Evolutionary conservation across 2,888 invertebrate species (phyloP), one percentile per base, ranked within the genome.

Genomic region (Liodrosophila aerea): DNA sequence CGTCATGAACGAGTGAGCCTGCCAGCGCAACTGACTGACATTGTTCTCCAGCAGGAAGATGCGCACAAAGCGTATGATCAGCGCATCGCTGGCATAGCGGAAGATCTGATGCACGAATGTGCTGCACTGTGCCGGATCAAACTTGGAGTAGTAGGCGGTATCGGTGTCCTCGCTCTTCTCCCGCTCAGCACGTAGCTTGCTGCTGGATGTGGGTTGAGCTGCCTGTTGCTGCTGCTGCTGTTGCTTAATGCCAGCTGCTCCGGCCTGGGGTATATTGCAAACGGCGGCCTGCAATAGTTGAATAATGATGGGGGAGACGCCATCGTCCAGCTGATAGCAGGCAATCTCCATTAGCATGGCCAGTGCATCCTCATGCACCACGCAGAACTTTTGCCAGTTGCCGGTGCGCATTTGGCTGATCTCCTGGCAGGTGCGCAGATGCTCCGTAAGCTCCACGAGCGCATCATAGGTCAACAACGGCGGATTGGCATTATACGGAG

Each of bases 351-450:
- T 92, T 83, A 98, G 94, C 74, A 96, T 94, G 18, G 97, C 92
- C 43, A 98, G 93, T 3, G 94, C 94, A 73, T 92, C 91, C 22
- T 94, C 93, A 82, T 95, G 94, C 30, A 92, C 92, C 1, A 93
- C 89, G 86, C 97, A 97, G 88, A 95, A 96, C 86, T 94, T 93
- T 90, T 98, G 98, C 98, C 98, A 99, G 91, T 98, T 98, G 73
- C 95, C 94, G 0, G 97, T 97, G 50, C 98, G 94, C 49, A 94
- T 94, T 47, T 94, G 93, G 30, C 98, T 98, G 57, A 98, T 96
- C 89, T 99, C 98, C 46, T 96, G 94, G 82, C 98, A 98, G 3
- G 96, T 95, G 89, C 98, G 98, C 64, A 99, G 91, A 89, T 98
- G 97, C 81, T 98, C 98, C 86, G 98, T 97, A 54, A 98, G 92